These are phyloP conservation scores for Ciconia nigra DNA, from an alignment of 2,797 vertebrate species.

Conservation along the genomic window DNA sequence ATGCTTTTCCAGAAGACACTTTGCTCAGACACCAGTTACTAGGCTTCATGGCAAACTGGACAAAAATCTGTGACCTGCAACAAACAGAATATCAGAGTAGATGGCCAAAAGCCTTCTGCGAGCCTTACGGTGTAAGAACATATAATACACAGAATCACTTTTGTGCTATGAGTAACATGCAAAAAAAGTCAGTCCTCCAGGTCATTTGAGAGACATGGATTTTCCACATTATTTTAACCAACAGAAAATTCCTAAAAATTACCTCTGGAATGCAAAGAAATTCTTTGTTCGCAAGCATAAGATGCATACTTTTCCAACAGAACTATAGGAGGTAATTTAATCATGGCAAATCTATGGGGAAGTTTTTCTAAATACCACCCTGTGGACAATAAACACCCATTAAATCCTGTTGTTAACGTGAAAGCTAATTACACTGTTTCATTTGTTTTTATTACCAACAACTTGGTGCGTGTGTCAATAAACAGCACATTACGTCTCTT, in stretches of 20 bases:
- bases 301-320: background rate
- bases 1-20: background rate
- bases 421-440: slow-evolving; percentile 54
- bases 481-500: slow-evolving; percentile 62
- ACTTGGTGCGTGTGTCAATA: slow-evolving; percentile 55
- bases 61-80: background rate
- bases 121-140: background rate
- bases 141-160: background rate
- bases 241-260: slow-evolving; percentile 35
- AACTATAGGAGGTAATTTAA: slow-evolving; percentile 37
- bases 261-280: slow-evolving; percentile 2
- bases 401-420: slow-evolving; percentile 36
- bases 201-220: background rate
- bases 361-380: slow-evolving; percentile 35
- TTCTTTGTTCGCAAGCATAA: background rate
- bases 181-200: background rate
- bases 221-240: background rate
- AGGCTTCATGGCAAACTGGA: background rate
- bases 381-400: slow-evolving; percentile 48
- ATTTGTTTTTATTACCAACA: slow-evolving; percentile 53
- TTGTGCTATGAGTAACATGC: background rate
- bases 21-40: background rate
- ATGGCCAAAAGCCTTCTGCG: background rate
- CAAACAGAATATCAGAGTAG: background rate
- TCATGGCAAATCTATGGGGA: slow-evolving; percentile 38